Conservation (phyloP, 2,113 vertebrate species). For the Mola mola region DNA sequence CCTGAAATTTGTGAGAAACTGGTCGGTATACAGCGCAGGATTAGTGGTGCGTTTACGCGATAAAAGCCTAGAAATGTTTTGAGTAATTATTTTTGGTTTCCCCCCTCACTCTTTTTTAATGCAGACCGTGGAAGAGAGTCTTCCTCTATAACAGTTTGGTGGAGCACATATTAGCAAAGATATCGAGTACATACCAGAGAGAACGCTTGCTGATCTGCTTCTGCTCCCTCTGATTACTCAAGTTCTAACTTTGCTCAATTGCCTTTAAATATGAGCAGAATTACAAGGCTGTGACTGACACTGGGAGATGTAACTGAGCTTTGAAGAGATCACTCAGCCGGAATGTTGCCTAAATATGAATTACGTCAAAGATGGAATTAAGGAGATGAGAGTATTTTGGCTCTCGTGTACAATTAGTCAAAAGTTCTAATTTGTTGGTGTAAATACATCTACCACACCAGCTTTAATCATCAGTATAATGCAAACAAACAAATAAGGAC, state of each 20-base stretch:
- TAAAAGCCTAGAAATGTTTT: background rate
- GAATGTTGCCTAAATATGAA: constrained; percentile 32
- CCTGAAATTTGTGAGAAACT: too few relatives aligned
- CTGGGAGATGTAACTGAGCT: constrained; percentile 27
- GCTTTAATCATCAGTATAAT: background rate
- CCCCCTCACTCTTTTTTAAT: constrained; percentile 10
- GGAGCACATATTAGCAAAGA: constrained; percentile 54
- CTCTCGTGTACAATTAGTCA: constrained; percentile 37
- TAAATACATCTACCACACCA: constrained; percentile 3
- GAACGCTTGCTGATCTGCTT: constrained; percentile 50
- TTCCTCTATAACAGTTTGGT: constrained; percentile 40
- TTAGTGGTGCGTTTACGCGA: too few relatives aligned
- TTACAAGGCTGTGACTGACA: constrained; percentile 32
- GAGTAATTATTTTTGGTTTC: constrained; percentile 2
- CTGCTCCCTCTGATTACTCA: constrained; percentile 29
- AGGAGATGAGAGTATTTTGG: constrained; percentile 47
- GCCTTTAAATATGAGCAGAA: constrained; percentile 19
- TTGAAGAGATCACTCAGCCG: constrained; percentile 27
- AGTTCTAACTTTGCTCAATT: constrained; percentile 31
- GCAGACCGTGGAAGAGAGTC: constrained; percentile 17
- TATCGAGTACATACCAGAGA: constrained; percentile 52
- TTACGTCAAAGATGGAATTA: constrained; percentile 47
- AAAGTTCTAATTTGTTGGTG: constrained; percentile 15
- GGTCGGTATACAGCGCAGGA: too few relatives aligned
- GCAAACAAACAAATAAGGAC: too few relatives aligned